Conservation (phyloP, 2,113 vertebrate species). For the Dasyprocta punctata region DNA sequence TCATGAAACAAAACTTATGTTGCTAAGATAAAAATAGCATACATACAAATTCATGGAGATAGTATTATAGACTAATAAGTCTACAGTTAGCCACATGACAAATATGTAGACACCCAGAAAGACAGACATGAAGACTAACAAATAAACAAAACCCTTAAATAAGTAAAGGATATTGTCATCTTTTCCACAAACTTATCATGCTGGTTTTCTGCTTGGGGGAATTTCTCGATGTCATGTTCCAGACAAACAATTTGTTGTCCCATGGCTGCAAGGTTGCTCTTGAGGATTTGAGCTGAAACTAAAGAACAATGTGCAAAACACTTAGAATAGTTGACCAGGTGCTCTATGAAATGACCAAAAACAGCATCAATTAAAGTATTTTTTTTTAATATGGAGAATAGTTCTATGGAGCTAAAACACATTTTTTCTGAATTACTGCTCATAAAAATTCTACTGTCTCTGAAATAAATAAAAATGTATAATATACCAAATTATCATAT, state of each 20-base stretch:
- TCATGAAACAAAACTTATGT: slow-evolving; percentile 50
- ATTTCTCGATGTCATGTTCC: slow-evolving; percentile 94
- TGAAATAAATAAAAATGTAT: slow-evolving; percentile 86
- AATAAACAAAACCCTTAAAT: neutral
- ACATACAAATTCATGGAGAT: neutral
- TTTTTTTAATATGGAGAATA: slow-evolving; percentile 70
- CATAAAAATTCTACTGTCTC: slow-evolving; percentile 81
- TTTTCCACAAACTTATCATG: slow-evolving; percentile 98
- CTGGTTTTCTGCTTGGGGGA: slow-evolving; percentile 91
- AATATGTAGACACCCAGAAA: neutral
- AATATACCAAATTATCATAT: slow-evolving; percentile 86
- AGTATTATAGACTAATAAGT: neutral
- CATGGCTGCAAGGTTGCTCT: slow-evolving; percentile 94
- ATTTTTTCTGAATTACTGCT: slow-evolving; percentile 85
- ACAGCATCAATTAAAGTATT: slow-evolving; percentile 43
- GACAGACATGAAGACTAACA: neutral
- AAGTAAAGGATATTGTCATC: slow-evolving; percentile 98
- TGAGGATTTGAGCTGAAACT: slow-evolving; percentile 97
- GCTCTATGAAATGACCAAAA: slow-evolving; percentile 48
- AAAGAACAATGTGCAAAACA: slow-evolving; percentile 60
- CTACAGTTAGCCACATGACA: neutral
- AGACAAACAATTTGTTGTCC: slow-evolving; percentile 92
- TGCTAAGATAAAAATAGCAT: slow-evolving; percentile 25
- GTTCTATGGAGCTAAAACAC: slow-evolving; percentile 80
- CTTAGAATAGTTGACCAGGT: slow-evolving; percentile 50